phyloP scores from a whole-genome alignment of 2,113 vertebrate genomes.

The Hemiscyllium ocellatum region DNA sequence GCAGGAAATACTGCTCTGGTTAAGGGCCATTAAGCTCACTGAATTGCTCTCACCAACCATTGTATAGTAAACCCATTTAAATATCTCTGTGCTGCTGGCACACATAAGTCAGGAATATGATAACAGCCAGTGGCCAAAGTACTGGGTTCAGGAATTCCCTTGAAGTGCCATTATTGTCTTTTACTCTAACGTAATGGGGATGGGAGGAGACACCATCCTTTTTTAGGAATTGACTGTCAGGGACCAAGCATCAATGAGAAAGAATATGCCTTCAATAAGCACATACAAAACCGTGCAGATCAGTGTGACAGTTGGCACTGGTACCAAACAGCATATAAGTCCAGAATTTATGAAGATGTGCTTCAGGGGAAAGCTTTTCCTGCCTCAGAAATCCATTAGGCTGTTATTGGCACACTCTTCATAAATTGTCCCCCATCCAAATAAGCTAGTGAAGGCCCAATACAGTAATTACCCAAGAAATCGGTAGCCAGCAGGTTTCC shows the following conservation, averaged over 20 bases:
- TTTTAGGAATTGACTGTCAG: neutral
- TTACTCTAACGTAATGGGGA: neutral
- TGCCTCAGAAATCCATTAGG: no score
- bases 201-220: neutral
- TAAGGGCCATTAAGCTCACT: neutral
- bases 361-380: no score
- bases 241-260: neutral
- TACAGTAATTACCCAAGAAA: neutral
- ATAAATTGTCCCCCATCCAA: no score
- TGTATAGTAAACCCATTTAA: neutral
- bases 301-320: neutral
- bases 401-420: no score
- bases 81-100: neutral
- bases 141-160: neutral
- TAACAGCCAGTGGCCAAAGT: neutral
- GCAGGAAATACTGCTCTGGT: neutral
- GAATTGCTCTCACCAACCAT: no score
- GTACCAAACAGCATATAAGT: no score
- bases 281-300: neutral
- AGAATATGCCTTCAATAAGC: neutral
- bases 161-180: neutral
- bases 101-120: neutral
- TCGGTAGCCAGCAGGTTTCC: no score
- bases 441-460: neutral
- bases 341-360: no score